Base-by-base conservation (phyloP, 1,140 invertebrate species). In the Leptinotarsa texana region DNA sequence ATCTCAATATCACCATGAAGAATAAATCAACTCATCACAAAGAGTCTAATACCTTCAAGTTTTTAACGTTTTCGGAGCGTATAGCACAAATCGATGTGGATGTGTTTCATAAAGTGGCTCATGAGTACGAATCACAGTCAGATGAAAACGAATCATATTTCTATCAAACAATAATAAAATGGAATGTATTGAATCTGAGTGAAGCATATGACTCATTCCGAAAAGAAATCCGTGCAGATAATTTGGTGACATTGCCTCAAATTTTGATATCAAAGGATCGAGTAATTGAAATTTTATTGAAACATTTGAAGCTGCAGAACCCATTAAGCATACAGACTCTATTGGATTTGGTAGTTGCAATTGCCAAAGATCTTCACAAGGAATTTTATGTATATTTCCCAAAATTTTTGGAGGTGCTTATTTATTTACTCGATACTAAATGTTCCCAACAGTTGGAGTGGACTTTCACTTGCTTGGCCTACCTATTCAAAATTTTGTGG, bases 401-500 rank as follows among this genome's bases (percentile, higher is more conserved):
- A 79, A 83, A 83, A 73, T 92, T 96, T 78, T 83, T 93, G 5
- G 87, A 90, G 70, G 87, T 92, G 17, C 85, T 95, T 3, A 91
- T 95, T 17, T 88, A 89, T 73, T 85, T 96, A 21, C 83, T 97
- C 4, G 88, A 92, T 74, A 92, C 90, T 4, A 93, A 94, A 87
- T 91, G 96, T 83, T 87, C 91, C 2, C 95, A 97, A 63, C 88
- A 93, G 74, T 83, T 98, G 63, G 95, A 97, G 85, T 92, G 92
- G 89, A 90, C 91, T 1, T 93, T 98, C 66, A 90, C 92, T 13
- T 91, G 93, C 81, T 84, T 98, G 42, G 95, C 96, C 1, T 95
- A 96, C 86, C 82, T 98, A 18, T 97, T 97, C 82, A 97, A 97
- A 88, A 92, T 92, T 72, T 85, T 97, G 15, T 95, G 94, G 89